Base-by-base conservation (phyloP, 2,113 vertebrate species). In the Perca schrenkii region DNA sequence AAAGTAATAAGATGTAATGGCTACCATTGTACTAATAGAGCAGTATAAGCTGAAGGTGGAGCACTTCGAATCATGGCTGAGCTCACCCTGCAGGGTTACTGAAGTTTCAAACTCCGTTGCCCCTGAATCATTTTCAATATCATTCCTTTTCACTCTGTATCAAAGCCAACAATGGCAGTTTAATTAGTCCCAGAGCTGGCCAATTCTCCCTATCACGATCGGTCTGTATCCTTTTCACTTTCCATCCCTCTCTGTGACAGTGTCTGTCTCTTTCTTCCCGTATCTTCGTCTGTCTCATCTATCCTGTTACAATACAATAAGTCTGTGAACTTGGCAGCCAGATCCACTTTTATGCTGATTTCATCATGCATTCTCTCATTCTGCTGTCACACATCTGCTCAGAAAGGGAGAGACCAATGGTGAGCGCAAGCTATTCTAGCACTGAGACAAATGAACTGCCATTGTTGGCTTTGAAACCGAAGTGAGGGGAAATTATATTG, bases 131-230 rank as follows among this genome's bases (percentile, higher is more conserved):
- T 80, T 86, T 86, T 83, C 75, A 67, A 89, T 81, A 87, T 80
- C 61, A 31, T 66, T 76, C 52, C 25, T 86, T 68, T 78, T 82
- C 47, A 47, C 25, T 46, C 79, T 77, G 68, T 72, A 83, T 83
- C 77, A 76, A 79, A 79, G 76, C 83, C 79, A 83, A 89, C 84
- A 90, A 80, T 84, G 63, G 86, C 62, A 85, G 74, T 89, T 87
- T 91, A 91, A 91, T 92, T 89, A 89, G 81, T 92, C 82, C 83
- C 80, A 60, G 80, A 73, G 82, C 82, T 86, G 81, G 65, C 75
- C 66, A 73, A 31, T 70, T 79, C 76, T 74, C 66, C 34, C 72
- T 46, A 72, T 74, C 83, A 66, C 75, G 60, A 80, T 69, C 43
- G n/a, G n/a, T 52, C 87, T 75, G 70, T 54, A 34, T 79, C 75